Percentiles rank a stretch among this genome's conserved stretches.
These are phyloP conservation scores for Hetaerina titia DNA, from an alignment of 2,888 invertebrate species.

Conservation along the genomic window DNA sequence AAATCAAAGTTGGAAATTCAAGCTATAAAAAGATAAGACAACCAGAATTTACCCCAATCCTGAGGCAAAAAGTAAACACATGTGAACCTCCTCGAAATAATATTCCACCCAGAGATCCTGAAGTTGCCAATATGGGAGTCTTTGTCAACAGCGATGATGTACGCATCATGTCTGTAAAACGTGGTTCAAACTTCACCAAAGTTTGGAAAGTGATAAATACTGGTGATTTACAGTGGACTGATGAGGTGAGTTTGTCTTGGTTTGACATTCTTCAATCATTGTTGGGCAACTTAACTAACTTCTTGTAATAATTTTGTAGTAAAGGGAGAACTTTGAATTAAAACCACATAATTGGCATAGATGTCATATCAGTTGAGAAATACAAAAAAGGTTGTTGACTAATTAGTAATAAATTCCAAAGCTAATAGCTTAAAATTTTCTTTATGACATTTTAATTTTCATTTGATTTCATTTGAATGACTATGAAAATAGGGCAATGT, in stretches of 20 bases:
- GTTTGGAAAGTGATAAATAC: constrained; percentile 76
- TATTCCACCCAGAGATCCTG: constrained; percentile 42
- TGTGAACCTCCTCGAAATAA: neutral
- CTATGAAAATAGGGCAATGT: no score
- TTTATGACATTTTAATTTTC: no score
- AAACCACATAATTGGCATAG: no score
- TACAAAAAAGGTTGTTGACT: no score
- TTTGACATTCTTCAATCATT: neutral
- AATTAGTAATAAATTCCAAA: no score
- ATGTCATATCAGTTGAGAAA: no score
- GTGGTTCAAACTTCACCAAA: constrained; percentile 76
- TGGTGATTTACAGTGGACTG: constrained; percentile 75
- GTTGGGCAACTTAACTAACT: neutral
- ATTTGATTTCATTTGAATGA: no score
- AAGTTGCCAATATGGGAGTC: constrained; percentile 70
- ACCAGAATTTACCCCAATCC: neutral
- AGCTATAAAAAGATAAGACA: neutral
- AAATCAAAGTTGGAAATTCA: neutral
- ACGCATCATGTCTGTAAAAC: constrained; percentile 70
- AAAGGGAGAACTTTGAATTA: no score
- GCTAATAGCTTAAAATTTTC: no score
- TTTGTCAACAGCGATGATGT: constrained; percentile 21
- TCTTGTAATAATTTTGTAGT: no score
- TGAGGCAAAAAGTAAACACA: neutral
- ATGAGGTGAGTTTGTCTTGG: constrained; percentile 69